Base-by-base conservation (phyloP, 2,113 vertebrate genomes). In the Lutjanus erythropterus region DNA sequence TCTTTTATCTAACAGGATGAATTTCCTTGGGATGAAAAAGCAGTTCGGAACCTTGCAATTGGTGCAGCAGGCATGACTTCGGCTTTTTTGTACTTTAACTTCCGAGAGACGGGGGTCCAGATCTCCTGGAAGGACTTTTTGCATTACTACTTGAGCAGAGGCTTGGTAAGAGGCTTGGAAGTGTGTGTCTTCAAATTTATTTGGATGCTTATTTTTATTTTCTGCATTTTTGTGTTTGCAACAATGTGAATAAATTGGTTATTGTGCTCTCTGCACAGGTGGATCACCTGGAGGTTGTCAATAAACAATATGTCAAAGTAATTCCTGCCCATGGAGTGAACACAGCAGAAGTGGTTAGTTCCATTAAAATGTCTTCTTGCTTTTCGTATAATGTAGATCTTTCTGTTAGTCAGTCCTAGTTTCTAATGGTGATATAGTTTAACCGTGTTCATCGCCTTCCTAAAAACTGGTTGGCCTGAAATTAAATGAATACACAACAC, bases 41-140 rank as follows among this genome's bases (percentile, higher is more conserved):
- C 81, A 6, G 81, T 94, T 61, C 55, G 59, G 29, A 93, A 91
- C 75, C 8, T 95, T 61, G 89, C 79, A 0, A 8, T 94, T 1
- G 84, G 88, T 29, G 92, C 84, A 0, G 90, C 94, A 1, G 94
- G 94, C 19, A 75, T 95, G 59, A 55, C 86, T 11, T 46, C 84
- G 0, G 93, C 93, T 18, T 92, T 96, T 79, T 62, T 94, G 16
- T 94, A 94, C 74, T 91, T 95, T 42, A 92, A 91, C 78, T 90
- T 94, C 56, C 78, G 79, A 76, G 94, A 96, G 53, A 85, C 88
- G 0, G 94, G 95, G 33, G 91, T 87, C 71, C 95, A 96, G 82
- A 94, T 96, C 86, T 94, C 87, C 59, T 96, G 95, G 96, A 96
- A 94, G 78, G 95, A 95, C 50, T 96, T 96, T 83, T 93, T 95